Evolutionary conservation across 1,140 invertebrate species (phyloP), one percentile per base, ranked within the genome.

Genomic region (Brachystomella parvula): DNA sequence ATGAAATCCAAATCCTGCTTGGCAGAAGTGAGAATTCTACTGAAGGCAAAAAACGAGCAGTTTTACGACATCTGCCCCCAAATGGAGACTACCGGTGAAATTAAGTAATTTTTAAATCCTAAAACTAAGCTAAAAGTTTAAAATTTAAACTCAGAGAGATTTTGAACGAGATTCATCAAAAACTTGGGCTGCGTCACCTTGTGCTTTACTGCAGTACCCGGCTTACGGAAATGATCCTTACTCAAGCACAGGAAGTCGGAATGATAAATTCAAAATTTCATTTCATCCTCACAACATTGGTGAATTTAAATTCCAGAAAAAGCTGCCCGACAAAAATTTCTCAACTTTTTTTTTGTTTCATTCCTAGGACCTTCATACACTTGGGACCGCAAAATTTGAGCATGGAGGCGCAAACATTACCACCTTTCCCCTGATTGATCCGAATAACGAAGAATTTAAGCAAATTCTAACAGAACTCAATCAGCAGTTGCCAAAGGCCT

Each of bases 351-450:
- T n/a, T n/a, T n/a, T n/a, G n/a, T n/a, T n/a, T n/a, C n/a, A 61
- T 67, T 75, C 73, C 2, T 75, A 91, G 89, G 92, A 96, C 77
- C 77, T 95, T 29, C 90, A 95, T 73, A 90, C 87, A 33, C 86
- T 95, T 6, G 89, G 94, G 78, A 79, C 94, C 73, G 90, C 92
- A 75, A 92, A 94, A 79, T 96, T 94, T 77, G 90, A 91, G 78
- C 92, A 94, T 77, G 89, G 89, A 12, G 92, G 92, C 31, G 93
- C 92, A 17, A 95, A 95, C 78, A 94, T 96, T 68, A 94, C 92
- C 6, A 90, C 89, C 1, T 88, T 94, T 73, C 83, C 90, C 71
- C 79, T 95, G 64, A 85, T 93, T 1, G 87, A 92, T 78, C 88
- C 88, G 0, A 85, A 87, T 63, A 83, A 84, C 64, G 81, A 82